These are phyloP conservation scores for Glaucidium brasilianum DNA, from an alignment of 2,113 vertebrate genomes.

Conservation along the genomic window DNA sequence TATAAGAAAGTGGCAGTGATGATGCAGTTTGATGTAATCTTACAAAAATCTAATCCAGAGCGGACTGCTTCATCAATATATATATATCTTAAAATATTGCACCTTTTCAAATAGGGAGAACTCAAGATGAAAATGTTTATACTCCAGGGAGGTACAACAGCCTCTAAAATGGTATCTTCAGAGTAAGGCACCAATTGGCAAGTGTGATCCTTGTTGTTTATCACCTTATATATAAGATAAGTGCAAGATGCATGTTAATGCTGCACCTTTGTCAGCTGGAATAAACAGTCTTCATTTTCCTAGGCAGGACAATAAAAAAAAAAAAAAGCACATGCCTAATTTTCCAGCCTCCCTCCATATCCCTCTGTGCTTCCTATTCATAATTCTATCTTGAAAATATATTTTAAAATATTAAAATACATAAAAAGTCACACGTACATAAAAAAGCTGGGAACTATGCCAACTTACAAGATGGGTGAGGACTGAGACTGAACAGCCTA, in stretches of 20 bases:
- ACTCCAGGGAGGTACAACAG: neutral
- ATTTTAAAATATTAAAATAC: neutral
- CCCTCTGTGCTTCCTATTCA: neutral
- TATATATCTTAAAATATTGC: neutral
- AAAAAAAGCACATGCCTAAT: neutral
- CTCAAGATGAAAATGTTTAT: neutral
- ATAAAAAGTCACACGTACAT: neutral
- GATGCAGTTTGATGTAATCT: conserved; percentile 7
- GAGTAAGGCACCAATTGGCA: conserved; percentile 46
- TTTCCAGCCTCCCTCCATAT: neutral
- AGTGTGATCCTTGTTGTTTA: neutral
- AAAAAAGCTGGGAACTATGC: neutral
- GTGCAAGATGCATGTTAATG: neutral
- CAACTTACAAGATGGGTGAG: neutral
- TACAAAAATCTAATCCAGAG: neutral
- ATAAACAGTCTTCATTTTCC: neutral
- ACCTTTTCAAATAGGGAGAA: neutral
- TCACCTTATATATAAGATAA: neutral
- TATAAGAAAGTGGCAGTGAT: conserved; percentile 60
- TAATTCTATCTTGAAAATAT: neutral
- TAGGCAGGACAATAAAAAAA: neutral
- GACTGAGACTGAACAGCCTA: neutral
- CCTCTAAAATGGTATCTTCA: neutral
- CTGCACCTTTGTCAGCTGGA: neutral
- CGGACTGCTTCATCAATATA: neutral